Percentiles rank a stretch among this genome's conserved stretches.
Evolutionary conservation across 2,797 vertebrate genomes (phyloP).

Genomic region (Enoplosus armatus): DNA sequence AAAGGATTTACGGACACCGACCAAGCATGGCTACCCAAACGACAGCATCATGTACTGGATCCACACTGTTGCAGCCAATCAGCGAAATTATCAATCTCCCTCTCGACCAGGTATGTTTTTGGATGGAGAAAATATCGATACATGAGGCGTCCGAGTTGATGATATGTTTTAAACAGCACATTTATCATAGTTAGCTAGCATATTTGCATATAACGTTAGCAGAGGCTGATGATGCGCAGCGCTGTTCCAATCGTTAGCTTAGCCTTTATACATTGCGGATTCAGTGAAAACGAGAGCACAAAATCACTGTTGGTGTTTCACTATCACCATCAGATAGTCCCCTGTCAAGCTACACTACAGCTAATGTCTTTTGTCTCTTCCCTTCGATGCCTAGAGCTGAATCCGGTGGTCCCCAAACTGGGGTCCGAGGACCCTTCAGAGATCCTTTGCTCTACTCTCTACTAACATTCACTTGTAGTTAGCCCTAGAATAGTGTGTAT

Average conservation of each 20-base stretch:
- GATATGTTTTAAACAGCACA: not conserved
- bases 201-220: constrained; percentile 1
- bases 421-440: not conserved
- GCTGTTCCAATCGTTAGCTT: constrained; percentile 40
- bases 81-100: constrained; percentile 95
- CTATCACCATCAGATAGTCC: constrained; percentile 21
- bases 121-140: not conserved
- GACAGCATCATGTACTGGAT: constrained; percentile 92
- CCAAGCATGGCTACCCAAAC: constrained; percentile 90
- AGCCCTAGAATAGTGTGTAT: not conserved
- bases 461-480: constrained; percentile 22
- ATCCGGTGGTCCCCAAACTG: constrained; percentile 37
- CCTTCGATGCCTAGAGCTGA: constrained; percentile 19
- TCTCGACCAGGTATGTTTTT: constrained; percentile 91
- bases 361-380: constrained; percentile 62
- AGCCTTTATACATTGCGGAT: constrained; percentile 36
- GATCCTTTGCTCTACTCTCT: constrained; percentile 25
- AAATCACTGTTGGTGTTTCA: constrained; percentile 34
- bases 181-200: constrained; percentile 12
- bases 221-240: constrained; percentile 47
- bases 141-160: not conserved
- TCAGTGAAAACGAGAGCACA: constrained; percentile 23
- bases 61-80: constrained; percentile 94
- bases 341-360: constrained; percentile 23
- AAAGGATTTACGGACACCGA: constrained; percentile 62